Evolutionary conservation across 2,888 invertebrate species (phyloP).

Genomic region (Trichacis sp.): DNA sequence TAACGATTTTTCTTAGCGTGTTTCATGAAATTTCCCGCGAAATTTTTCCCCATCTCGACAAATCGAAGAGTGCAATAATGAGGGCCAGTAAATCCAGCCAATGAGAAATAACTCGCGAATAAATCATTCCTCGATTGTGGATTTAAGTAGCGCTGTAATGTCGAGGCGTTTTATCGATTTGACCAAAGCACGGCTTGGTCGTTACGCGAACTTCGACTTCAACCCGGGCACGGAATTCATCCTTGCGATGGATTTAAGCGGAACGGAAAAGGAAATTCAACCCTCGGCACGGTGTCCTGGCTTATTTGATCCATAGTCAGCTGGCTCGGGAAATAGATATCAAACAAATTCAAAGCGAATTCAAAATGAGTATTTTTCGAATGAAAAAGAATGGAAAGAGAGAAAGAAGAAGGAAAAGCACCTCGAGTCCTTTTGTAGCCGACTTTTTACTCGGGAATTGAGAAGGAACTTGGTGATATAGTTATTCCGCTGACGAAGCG

Average conservation of each 20-base stretch:
- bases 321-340: slow-evolving; percentile 2
- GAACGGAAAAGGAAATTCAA: slow-evolving; percentile 4
- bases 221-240: background rate
- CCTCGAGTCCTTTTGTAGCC: background rate
- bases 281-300: background rate
- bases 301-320: slow-evolving; percentile 2
- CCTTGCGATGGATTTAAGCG: slow-evolving; percentile 1
- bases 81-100: background rate
- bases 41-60: too few relatives aligned
- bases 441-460: too few relatives aligned
- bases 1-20: too few relatives aligned
- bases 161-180: slow-evolving; percentile 30
- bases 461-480: too few relatives aligned
- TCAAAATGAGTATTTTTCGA: slow-evolving; percentile 5
- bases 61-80: background rate
- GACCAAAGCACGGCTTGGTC: slow-evolving; percentile 14
- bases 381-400: background rate
- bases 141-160: slow-evolving; percentile 31
- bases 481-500: too few relatives aligned
- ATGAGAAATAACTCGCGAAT: slow-evolving; percentile 22
- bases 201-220: background rate
- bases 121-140: slow-evolving; percentile 37
- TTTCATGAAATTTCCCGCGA: too few relatives aligned
- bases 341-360: slow-evolving; percentile 18
- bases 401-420: background rate